Percentiles rank a stretch among this genome's conserved stretches.
These are phyloP conservation scores for Stigmatopora nigra DNA, from an alignment of 2,113 vertebrate species.

Conservation along the genomic window DNA sequence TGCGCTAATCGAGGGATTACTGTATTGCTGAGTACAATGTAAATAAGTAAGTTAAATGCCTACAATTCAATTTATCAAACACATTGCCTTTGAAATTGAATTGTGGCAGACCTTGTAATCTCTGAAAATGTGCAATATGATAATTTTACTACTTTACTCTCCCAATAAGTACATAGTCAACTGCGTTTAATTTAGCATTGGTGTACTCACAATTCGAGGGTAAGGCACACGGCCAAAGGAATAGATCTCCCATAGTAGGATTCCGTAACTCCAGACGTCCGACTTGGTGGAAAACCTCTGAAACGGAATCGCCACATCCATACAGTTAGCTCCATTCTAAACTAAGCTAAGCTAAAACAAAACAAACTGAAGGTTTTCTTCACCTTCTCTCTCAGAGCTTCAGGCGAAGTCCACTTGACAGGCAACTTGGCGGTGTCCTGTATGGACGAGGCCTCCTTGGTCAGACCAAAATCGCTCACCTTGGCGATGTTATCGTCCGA, in stretches of 20 bases:
- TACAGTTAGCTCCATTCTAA: neutral
- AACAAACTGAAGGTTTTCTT: neutral
- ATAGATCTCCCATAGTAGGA: constrained; percentile 99
- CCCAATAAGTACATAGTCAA: constrained; percentile 38
- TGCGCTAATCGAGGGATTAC: too few relatives aligned
- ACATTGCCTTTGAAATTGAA: too few relatives aligned
- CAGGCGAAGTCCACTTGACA: constrained; percentile 93
- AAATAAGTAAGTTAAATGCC: too few relatives aligned
- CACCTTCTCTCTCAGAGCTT: constrained; percentile 95
- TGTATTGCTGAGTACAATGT: too few relatives aligned
- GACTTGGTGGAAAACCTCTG: constrained; percentile 98
- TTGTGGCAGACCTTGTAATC: too few relatives aligned
- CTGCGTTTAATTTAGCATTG: neutral
- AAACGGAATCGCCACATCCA: neutral
- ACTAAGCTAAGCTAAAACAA: neutral
- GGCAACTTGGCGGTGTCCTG: constrained; percentile 96
- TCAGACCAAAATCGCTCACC: constrained; percentile 96
- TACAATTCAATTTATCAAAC: too few relatives aligned
- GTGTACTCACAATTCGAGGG: constrained; percentile 90
- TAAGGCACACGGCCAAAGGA: constrained; percentile 99
- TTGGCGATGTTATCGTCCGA: constrained; percentile 97
- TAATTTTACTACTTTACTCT: too few relatives aligned
- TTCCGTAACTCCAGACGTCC: constrained; percentile 95
- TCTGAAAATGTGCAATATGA: too few relatives aligned
- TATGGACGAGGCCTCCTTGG: constrained; percentile 92